A percentile compares a stretch with the other conserved stretches of the same genome.
Evolutionary conservation across 2,113 vertebrate genomes (phyloP).

Genomic region (Sylvietta virens): DNA sequence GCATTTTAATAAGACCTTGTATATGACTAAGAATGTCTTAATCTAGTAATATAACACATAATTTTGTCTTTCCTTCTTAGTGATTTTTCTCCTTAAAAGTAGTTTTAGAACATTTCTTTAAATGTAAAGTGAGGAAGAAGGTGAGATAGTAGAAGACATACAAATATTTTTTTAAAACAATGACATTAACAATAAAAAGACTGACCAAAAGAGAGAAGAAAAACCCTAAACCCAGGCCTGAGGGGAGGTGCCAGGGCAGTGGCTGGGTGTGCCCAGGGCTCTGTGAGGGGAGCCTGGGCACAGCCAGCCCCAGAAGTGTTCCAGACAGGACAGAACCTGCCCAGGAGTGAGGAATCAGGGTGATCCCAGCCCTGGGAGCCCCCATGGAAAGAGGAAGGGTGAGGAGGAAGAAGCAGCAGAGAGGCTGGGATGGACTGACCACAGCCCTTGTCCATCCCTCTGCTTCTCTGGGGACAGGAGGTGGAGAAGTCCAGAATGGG

Average conservation of each 20-base stretch:
- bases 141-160: background rate
- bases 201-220: background rate
- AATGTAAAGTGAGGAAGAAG: background rate
- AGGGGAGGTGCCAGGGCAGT: rapidly evolving
- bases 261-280: background rate
- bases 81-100: background rate
- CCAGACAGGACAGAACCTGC: background rate
- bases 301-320: background rate
- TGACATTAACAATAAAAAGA: background rate
- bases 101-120: background rate
- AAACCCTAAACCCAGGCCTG: too few relatives aligned
- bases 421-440: too few relatives aligned
- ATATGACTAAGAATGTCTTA: background rate
- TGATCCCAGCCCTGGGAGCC: background rate
- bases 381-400: rapidly evolving
- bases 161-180: background rate
- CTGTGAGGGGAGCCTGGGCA: background rate
- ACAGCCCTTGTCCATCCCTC: background rate
- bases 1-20: background rate
- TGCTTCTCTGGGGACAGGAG: rapidly evolving
- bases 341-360: background rate
- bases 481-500: background rate
- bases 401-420: background rate
- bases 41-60: background rate
- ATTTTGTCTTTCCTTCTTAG: background rate